phyloP scores from a whole-genome alignment of 2,888 invertebrate species.

The Ectemnius cavifrons region DNA sequence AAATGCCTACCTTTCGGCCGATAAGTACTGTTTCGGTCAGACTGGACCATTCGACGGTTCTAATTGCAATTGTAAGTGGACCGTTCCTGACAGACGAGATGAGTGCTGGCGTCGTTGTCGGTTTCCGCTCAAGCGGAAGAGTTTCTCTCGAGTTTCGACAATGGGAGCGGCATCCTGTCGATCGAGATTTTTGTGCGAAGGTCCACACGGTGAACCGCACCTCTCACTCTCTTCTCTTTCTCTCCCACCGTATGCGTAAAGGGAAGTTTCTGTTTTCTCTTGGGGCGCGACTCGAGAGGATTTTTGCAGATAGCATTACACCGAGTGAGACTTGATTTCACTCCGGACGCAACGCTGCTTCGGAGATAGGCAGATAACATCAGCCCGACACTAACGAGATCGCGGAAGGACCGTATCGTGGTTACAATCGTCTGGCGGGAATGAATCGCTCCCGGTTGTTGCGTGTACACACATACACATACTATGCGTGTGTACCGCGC shows the following conservation, averaged over 20 bases:
- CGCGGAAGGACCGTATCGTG: slow-evolving; percentile 46
- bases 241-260: background rate
- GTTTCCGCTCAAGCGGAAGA: slow-evolving; percentile 13
- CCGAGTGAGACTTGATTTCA: slow-evolving; percentile 52
- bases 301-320: slow-evolving; percentile 33
- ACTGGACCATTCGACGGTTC: too few species aligned
- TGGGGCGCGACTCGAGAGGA: background rate
- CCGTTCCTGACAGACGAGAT: too few species aligned
- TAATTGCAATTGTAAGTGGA: too few species aligned
- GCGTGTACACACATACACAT: slow-evolving; percentile 14
- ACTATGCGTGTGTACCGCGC: background rate
- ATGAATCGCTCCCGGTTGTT: slow-evolving; percentile 33
- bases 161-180: slow-evolving; percentile 31
- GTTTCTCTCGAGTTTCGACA: slow-evolving; percentile 18
- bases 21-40: too few species aligned
- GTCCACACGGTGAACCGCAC: too few species aligned
- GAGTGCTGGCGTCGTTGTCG: too few species aligned
- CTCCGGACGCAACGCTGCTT: slow-evolving; percentile 28
- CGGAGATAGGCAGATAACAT: slow-evolving; percentile 38
- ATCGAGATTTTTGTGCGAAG: slow-evolving; percentile 12
- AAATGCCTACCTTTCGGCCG: too few species aligned
- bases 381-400: slow-evolving; percentile 45
- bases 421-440: slow-evolving; percentile 32
- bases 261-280: slow-evolving; percentile 28
- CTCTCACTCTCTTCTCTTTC: background rate